These are phyloP conservation scores for Drosophila pullipes DNA, from an alignment of 2,888 invertebrate genomes.

Conservation along the genomic window DNA sequence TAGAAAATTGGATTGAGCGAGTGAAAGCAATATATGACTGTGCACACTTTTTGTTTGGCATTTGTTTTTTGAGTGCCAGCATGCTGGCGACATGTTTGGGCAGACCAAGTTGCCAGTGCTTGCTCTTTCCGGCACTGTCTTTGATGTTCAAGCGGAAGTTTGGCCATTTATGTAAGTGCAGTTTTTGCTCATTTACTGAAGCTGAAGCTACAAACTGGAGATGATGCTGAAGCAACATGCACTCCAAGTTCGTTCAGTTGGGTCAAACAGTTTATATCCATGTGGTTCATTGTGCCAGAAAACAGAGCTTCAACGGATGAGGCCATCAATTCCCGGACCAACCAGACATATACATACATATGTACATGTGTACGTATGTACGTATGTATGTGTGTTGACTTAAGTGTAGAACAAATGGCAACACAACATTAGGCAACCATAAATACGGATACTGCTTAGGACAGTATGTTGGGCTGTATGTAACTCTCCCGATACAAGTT, in stretches of 20 bases:
- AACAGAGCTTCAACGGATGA: constrained; percentile 35
- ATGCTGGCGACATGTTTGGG: constrained; percentile 57
- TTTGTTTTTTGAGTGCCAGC: constrained; percentile 52
- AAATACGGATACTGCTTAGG: constrained; percentile 49
- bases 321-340: constrained; percentile 31
- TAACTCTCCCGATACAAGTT: constrained; percentile 31
- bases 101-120: constrained; percentile 38
- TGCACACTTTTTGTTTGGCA: constrained; percentile 34
- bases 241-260: constrained; percentile 13
- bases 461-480: constrained; percentile 1
- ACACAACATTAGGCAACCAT: constrained; percentile 58
- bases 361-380: neutral
- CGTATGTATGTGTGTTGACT: constrained; percentile 28
- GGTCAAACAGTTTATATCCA: constrained; percentile 33
- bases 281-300: constrained; percentile 51
- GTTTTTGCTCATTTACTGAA: constrained; percentile 67
- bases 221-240: constrained; percentile 14
- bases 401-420: constrained; percentile 62
- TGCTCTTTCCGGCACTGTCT: constrained; percentile 52
- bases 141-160: constrained; percentile 53
- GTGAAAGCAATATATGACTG: neutral
- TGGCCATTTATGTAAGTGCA: constrained; percentile 48
- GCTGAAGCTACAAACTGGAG: constrained; percentile 29
- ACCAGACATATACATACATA: neutral
- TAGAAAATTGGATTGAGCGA: constrained; percentile 1